Conservation (phyloP, 2,797 vertebrate genomes). For the Sebastes oblongus region DNA sequence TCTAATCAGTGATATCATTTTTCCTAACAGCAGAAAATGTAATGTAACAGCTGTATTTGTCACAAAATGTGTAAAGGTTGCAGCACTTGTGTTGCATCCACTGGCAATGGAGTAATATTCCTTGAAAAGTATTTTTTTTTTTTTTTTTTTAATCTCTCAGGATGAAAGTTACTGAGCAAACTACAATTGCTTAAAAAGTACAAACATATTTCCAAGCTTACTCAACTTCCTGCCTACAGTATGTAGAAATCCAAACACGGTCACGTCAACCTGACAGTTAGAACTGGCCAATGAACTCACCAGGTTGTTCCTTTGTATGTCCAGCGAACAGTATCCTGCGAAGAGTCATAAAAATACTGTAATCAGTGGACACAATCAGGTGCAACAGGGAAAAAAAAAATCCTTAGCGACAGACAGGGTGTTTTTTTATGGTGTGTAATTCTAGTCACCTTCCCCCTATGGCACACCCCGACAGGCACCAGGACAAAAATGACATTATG, state of each 20-base stretch:
- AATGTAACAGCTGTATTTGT: too few species aligned
- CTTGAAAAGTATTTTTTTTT: too few species aligned
- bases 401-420: background rate
- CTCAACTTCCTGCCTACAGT: background rate
- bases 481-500: background rate
- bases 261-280: background rate
- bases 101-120: too few species aligned
- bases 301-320: slow-evolving; percentile 80
- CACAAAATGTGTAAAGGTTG: too few species aligned
- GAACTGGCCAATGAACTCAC: slow-evolving; percentile 59
- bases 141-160: too few species aligned
- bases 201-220: background rate
- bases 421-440: background rate
- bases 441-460: background rate
- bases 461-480: background rate
- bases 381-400: background rate
- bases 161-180: background rate
- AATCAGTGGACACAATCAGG: background rate
- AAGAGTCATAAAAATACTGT: slow-evolving; percentile 17
- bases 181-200: too few species aligned
- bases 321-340: slow-evolving; percentile 84
- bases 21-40: too few species aligned
- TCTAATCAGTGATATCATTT: too few species aligned
- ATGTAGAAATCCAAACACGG: background rate
- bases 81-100: too few species aligned